Base-by-base conservation (phyloP, 1,140 invertebrate genomes). In the Rhizoglyphus robini region DNA sequence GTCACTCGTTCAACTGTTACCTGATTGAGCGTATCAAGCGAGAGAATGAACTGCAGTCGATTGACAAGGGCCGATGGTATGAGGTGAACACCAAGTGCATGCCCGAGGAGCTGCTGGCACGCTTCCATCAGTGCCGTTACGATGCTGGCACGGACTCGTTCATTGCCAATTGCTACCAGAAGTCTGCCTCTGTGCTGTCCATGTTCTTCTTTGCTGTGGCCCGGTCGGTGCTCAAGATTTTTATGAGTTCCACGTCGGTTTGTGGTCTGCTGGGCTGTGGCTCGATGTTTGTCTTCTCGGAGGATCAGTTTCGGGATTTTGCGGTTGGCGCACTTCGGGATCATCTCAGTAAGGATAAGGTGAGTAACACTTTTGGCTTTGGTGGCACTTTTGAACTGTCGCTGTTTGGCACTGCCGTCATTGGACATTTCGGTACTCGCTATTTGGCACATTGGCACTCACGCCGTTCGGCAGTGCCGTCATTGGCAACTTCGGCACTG, bases 251-350 rank as follows among this genome's bases (percentile, higher is more conserved):
- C 71, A 91, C 88, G 2, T 86, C 86, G 47, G 84, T 89, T 59
- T 90, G 90, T 78, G 88, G 88, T 85, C 81, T 89, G 73, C 77
- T 94, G 8, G 82, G 84, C 20, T 80, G 90, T 47, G 91, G 91
- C 18, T 91, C 88, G 0, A 95, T 95, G 91, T 93, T 93, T 77
- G 87, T 96, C 1, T 83, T 91, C 68, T 94, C 90, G 0, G 75
- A 79, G 31, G 74, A 80, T 25, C 90, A 94, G 72, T 85, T 91
- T 66, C 38, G 29, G 29, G 29, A 30, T 11, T 60, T 60, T 60
- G 15, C 8, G n/a, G 13, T 60, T 11, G 29, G 36, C n/a, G 76
- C 80, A 68, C 74, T 77, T 66, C n/a, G 38, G 66, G 18, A 27
- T 34, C 48, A 3, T 66, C 8, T n/a, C 4, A 36, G 27, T 31